Percentiles rank a stretch among this genome's conserved stretches.
Evolutionary conservation across 2,113 vertebrate genomes (phyloP).

Genomic region (Arvicanthis niloticus): DNA sequence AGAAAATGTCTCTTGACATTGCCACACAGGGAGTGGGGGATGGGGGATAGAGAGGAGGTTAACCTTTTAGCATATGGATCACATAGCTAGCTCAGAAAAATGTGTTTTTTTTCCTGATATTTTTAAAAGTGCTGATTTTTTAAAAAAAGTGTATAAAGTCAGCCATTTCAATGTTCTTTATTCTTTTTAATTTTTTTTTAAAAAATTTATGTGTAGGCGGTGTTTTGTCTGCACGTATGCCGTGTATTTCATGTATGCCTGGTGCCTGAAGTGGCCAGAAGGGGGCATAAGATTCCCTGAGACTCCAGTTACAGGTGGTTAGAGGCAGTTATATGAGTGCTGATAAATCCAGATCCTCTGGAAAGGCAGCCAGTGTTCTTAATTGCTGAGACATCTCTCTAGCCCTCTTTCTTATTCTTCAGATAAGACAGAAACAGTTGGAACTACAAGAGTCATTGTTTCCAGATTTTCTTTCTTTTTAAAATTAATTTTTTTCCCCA

Average conservation of each 20-base stretch:
- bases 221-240: neutral
- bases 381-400: neutral
- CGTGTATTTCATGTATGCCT: neutral
- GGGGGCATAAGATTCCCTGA: neutral
- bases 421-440: constrained; percentile 41
- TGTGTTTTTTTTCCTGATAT: neutral
- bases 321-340: neutral
- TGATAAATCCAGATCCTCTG: neutral
- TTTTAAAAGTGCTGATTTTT: constrained; percentile 55
- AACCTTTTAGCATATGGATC: neutral
- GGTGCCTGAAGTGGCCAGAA: neutral
- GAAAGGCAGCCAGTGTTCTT: neutral
- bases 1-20: neutral
- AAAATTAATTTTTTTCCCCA: neutral
- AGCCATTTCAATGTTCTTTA: neutral
- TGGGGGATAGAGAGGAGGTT: too few species aligned
- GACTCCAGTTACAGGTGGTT: neutral
- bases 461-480: constrained; percentile 36
- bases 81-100: neutral
- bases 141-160: neutral
- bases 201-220: neutral
- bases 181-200: neutral
- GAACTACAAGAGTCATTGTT: neutral
- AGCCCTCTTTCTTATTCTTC: constrained; percentile 32
- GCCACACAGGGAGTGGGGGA: too few species aligned